phyloP scores from a whole-genome alignment of 2,113 vertebrate genomes.

The Heteronetta atricapilla region DNA sequence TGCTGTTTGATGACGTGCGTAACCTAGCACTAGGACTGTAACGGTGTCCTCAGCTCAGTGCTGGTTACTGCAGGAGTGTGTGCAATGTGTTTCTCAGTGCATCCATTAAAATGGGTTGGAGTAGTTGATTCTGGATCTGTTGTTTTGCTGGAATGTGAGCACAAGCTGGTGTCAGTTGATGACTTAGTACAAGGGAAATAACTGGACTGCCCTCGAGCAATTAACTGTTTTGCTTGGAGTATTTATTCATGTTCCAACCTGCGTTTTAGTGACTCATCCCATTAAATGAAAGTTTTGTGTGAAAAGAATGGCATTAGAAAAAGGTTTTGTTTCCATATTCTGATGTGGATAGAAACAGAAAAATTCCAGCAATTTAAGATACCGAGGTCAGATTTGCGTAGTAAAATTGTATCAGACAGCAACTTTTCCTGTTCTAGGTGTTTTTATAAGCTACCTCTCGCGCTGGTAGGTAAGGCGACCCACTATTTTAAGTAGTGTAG shows the following conservation, averaged over 20 bases:
- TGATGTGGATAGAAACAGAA: slow-evolving; percentile 37
- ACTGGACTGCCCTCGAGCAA: slow-evolving; percentile 13
- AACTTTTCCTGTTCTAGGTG: not conserved
- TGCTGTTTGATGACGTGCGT: not conserved
- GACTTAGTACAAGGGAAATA: slow-evolving; percentile 27
- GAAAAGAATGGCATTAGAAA: slow-evolving; percentile 44
- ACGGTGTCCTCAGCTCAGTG: not conserved
- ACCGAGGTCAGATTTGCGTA: not conserved
- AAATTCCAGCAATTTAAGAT: slow-evolving; percentile 6
- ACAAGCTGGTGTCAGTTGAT: not conserved
- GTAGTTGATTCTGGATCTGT: not conserved
- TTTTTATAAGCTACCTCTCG: not conserved
- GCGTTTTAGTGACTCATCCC: slow-evolving; percentile 63
- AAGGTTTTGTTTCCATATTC: slow-evolving; percentile 43
- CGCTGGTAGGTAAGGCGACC: not conserved
- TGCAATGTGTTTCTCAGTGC: not conserved
- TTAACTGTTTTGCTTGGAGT: slow-evolving; percentile 58
- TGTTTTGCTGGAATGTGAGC: slow-evolving; percentile 36
- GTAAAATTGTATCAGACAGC: not conserved
- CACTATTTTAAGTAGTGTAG: not conserved
- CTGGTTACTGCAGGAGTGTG: not conserved
- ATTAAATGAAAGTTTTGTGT: slow-evolving; percentile 62
- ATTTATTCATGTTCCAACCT: slow-evolving; percentile 43
- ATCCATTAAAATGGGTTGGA: not conserved
- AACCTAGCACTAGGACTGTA: not conserved